These are phyloP conservation scores for Oenanthe oenanthe DNA, from an alignment of 2,113 vertebrate genomes.

Conservation along the genomic window DNA sequence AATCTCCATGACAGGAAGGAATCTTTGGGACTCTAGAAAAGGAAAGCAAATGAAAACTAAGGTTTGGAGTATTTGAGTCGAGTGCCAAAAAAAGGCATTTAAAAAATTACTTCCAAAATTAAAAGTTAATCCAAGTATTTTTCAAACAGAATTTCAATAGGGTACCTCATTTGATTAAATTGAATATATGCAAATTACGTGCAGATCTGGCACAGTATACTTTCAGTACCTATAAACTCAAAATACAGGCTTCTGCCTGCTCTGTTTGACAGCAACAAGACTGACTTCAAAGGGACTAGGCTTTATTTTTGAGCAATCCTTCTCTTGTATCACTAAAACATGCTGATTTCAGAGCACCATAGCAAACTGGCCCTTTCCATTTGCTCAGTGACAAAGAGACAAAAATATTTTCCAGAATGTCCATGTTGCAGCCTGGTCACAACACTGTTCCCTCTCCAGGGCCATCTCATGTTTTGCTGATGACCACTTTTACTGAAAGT, in stretches of 20 bases:
- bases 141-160: not conserved
- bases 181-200: rapidly evolving
- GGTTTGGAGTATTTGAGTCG: not conserved
- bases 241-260: not conserved
- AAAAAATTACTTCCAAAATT: not conserved
- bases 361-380: not conserved
- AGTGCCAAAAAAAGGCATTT: not conserved
- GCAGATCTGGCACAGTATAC: not conserved
- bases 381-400: not conserved
- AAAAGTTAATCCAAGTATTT: not conserved
- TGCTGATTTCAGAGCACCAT: not conserved
- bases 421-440: not conserved
- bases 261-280: not conserved
- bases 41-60: not conserved
- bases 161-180: not conserved
- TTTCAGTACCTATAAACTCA: not conserved
- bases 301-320: not conserved
- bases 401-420: not conserved
- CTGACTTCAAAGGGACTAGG: not conserved
- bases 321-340: not conserved
- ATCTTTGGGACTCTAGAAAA: not conserved
- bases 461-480: not conserved
- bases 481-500: not conserved
- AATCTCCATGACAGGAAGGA: not conserved
- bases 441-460: not conserved